Conservation (phyloP, 2,888 invertebrate genomes). For the Ectemnius lituratus region DNA sequence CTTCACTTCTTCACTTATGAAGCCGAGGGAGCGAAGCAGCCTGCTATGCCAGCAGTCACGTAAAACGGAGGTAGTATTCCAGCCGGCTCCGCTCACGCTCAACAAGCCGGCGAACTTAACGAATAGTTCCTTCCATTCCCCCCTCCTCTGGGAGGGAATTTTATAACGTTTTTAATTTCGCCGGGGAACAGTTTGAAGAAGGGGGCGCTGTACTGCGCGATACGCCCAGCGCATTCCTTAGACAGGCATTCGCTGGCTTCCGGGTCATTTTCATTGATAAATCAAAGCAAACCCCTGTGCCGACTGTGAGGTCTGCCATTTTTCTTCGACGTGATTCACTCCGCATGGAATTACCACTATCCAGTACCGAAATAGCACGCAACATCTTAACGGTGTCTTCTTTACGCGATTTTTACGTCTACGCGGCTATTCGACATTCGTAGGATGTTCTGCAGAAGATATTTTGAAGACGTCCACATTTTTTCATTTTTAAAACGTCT, state of each 20-base stretch:
- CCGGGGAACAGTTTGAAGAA: constrained; percentile 20
- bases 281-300: background rate
- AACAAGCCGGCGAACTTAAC: constrained; percentile 27
- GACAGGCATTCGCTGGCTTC: no score
- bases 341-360: no score
- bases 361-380: no score
- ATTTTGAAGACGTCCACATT: no score
- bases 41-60: background rate
- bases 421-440: no score
- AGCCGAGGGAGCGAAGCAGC: constrained; percentile 23
- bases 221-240: background rate
- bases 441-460: no score
- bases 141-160: constrained; percentile 12
- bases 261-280: constrained; percentile 1
- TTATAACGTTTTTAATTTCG: constrained; percentile 41
- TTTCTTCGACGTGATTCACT: no score
- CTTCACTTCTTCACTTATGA: background rate
- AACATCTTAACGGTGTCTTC: no score
- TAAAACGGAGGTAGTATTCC: background rate
- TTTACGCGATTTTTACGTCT: no score
- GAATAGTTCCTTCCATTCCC: constrained; percentile 13
- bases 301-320: background rate
- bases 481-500: no score
- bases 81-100: background rate
- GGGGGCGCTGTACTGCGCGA: background rate